A percentile compares a stretch with the other conserved stretches of the same genome.
These are phyloP conservation scores for Teinopalpus imperialis DNA, from an alignment of 2,888 invertebrate species.

Conservation along the genomic window DNA sequence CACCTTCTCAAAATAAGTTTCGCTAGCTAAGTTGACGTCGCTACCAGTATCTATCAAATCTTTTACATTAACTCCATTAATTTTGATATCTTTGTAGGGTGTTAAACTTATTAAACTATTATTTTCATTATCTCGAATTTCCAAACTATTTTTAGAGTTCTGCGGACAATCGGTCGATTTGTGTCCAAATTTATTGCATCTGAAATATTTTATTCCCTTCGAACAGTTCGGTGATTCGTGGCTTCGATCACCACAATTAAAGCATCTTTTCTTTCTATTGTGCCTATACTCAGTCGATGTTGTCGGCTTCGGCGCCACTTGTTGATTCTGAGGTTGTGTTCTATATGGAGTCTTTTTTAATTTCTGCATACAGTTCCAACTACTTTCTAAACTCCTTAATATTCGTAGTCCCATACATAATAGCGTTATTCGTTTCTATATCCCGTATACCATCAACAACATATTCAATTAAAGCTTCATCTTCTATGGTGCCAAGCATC, in stretches of 20 bases:
- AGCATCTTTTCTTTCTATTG: too few species aligned
- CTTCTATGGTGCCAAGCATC: not conserved
- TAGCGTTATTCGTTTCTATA: not conserved
- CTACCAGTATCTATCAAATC: too few species aligned
- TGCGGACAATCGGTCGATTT: not conserved
- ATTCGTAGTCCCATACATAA: not conserved
- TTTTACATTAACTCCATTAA: not conserved
- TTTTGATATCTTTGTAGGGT: not conserved
- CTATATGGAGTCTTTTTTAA: not conserved
- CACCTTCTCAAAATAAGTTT: too few species aligned
- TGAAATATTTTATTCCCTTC: not conserved
- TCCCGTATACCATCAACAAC: not conserved
- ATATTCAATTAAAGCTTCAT: not conserved
- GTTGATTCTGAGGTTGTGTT: too few species aligned
- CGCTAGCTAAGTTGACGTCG: too few species aligned
- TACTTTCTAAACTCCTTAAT: not conserved
- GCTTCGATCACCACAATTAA: too few species aligned
- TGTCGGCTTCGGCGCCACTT: too few species aligned
- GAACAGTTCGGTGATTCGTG: not conserved
- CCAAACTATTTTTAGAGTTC: not conserved
- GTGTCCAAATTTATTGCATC: not conserved
- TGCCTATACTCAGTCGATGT: too few species aligned
- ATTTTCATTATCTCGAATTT: not conserved
- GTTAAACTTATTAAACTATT: not conserved
- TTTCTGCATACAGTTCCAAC: not conserved